These are phyloP conservation scores for Arizona elegans DNA, from an alignment of 2,113 vertebrate species.

Conservation along the genomic window DNA sequence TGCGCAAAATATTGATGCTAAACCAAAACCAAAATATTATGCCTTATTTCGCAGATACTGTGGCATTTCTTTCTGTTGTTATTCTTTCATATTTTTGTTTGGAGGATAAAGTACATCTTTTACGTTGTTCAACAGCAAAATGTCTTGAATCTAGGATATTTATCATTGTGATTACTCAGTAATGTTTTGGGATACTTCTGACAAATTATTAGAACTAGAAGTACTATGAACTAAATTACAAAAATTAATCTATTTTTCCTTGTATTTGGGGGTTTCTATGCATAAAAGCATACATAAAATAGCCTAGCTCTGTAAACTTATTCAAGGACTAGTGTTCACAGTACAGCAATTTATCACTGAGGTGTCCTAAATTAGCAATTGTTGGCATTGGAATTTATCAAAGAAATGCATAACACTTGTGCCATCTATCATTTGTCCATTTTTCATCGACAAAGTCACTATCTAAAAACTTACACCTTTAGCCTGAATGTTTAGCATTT, in stretches of 20 bases:
- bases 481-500: slow-evolving; percentile 26
- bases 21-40: background rate
- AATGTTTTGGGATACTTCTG: slow-evolving; percentile 41
- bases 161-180: slow-evolving; percentile 34
- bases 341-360: slow-evolving; percentile 52
- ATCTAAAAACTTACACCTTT: slow-evolving; percentile 47
- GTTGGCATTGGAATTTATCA: slow-evolving; percentile 43
- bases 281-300: slow-evolving; percentile 45
- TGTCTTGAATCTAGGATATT: background rate
- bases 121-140: background rate
- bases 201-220: slow-evolving; percentile 53
- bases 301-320: slow-evolving; percentile 39
- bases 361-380: slow-evolving; percentile 49
- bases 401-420: slow-evolving; percentile 19
- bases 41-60: background rate
- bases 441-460: slow-evolving; percentile 51
- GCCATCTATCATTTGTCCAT: slow-evolving; percentile 44
- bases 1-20: background rate
- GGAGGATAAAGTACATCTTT: background rate
- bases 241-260: slow-evolving; percentile 24
- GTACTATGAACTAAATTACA: slow-evolving; percentile 45
- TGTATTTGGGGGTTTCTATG: slow-evolving; percentile 43
- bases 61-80: background rate
- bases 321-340: slow-evolving; percentile 44
- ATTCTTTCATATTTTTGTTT: background rate